These are phyloP conservation scores for Liasis olivaceus DNA, from an alignment of 2,797 vertebrate species.

Conservation along the genomic window DNA sequence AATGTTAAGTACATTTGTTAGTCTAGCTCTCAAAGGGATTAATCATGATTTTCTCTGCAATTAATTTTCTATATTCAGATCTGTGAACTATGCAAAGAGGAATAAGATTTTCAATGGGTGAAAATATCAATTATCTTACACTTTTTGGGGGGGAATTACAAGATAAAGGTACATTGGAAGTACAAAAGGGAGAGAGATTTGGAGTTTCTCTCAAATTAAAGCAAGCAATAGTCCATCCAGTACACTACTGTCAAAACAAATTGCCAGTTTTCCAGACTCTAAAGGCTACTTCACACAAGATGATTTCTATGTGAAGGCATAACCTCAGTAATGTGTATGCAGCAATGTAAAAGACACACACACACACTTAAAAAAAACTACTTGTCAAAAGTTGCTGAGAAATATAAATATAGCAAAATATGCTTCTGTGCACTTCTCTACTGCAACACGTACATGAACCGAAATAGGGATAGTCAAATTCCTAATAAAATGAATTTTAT, in stretches of 20 bases:
- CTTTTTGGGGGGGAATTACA: background rate
- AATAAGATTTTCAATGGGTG: background rate
- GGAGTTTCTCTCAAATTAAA: background rate
- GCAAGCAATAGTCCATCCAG: background rate
- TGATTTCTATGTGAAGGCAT: background rate
- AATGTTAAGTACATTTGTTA: conserved; percentile 58
- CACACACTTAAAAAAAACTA: background rate
- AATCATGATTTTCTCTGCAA: background rate
- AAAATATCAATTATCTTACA: background rate
- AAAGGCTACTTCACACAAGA: background rate
- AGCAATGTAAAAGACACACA: background rate
- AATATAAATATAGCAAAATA: background rate
- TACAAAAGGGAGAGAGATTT: background rate
- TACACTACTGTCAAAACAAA: background rate
- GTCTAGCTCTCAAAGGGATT: conserved; percentile 6
- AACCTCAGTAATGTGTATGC: background rate
- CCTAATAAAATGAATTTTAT: background rate
- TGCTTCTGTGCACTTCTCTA: background rate
- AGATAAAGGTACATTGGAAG: background rate
- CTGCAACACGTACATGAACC: background rate
- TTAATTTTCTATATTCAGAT: background rate
- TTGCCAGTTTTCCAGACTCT: background rate
- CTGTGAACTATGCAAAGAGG: background rate
- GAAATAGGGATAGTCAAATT: background rate
- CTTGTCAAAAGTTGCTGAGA: background rate